A percentile compares a stretch with the other conserved stretches of the same genome.
These are phyloP conservation scores for Trypoxylus dichotomus DNA, from an alignment of 1,140 invertebrate genomes.

Conservation along the genomic window DNA sequence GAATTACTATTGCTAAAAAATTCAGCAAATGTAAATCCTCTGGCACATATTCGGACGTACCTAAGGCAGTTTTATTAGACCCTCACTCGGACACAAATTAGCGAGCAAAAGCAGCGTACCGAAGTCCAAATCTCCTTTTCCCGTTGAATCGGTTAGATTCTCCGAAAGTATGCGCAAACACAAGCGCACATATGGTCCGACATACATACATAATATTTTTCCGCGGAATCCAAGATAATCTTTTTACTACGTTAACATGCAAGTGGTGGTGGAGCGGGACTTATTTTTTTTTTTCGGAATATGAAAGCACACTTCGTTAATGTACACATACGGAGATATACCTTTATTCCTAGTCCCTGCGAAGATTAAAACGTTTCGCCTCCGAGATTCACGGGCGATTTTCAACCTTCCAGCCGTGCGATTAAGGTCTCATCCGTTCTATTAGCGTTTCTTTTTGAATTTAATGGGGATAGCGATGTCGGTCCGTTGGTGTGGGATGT, in stretches of 20 bases:
- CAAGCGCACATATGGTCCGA: background rate
- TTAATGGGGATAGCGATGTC: too few relatives aligned
- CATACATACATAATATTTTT: background rate
- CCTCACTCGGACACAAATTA: background rate
- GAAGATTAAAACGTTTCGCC: background rate
- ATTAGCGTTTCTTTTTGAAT: too few relatives aligned
- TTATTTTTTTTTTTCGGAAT: slow-evolving; percentile 1
- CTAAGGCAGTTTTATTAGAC: background rate
- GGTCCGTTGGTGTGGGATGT: too few relatives aligned
- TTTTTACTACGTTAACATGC: background rate
- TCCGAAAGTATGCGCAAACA: background rate
- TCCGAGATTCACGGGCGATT: background rate
- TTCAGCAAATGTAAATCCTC: background rate
- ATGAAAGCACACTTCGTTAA: background rate
- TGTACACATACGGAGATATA: too few relatives aligned
- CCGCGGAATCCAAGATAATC: background rate
- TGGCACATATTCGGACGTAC: background rate
- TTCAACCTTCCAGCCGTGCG: background rate
- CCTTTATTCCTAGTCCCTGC: background rate
- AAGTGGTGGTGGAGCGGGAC: background rate
- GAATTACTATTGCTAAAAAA: background rate
- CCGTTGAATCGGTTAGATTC: background rate
- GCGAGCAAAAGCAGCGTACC: background rate
- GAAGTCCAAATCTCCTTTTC: background rate
- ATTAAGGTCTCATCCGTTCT: too few relatives aligned